Evolutionary conservation across 1,140 invertebrate species (phyloP), one percentile per base, ranked within the genome.

Genomic region (Caenorhabditis remanei): DNA sequence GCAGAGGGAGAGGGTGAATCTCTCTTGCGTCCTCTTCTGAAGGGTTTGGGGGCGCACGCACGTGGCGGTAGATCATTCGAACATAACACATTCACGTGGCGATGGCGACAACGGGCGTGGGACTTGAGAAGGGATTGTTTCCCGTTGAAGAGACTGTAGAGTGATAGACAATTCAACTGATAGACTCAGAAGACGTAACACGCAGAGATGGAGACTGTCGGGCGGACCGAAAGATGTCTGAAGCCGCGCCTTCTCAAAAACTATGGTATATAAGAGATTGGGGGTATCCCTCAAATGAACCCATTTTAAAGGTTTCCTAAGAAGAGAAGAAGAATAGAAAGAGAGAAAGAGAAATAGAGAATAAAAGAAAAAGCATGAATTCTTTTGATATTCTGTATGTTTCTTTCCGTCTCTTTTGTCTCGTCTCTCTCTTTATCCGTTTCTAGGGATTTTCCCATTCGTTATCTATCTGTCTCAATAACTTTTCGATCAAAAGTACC

Each of bases 161-260:
- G 13, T 50, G 43, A 79, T 50, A 79, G 16, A 50, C 71, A 50
- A 41, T 53, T 79, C 14, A 13, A 14, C 14, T 50, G 71, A 79
- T 48, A 79, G 71, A 79, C 19, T 7, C 50, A 13, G 43, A 32
- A 79, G 71, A 79, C 71, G 71, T 79, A 13, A 50, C n/a, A 79
- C 71, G 46, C 71, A 79, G 71, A 50, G 71, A 79, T 79, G 24
- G 43, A 79, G 46, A 79, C 71, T 46, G 46, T 50, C 71, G 71
- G 71, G 71, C 71, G 71, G 71, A 79, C 71, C 46, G 71, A 24
- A 71, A 21, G 71, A 53, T 41, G 71, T 50, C 46, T 50, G 71
- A 79, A 79, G 71, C 71, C 71, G 71, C 71, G 71, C 71, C 71
- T 79, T 79, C 71, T 79, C 71, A 50, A 79, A 79, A 79, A 79